Evolutionary conservation across 1,140 invertebrate species (phyloP), one percentile per base, ranked within the genome.

Genomic region (Procambarus virginalis): DNA sequence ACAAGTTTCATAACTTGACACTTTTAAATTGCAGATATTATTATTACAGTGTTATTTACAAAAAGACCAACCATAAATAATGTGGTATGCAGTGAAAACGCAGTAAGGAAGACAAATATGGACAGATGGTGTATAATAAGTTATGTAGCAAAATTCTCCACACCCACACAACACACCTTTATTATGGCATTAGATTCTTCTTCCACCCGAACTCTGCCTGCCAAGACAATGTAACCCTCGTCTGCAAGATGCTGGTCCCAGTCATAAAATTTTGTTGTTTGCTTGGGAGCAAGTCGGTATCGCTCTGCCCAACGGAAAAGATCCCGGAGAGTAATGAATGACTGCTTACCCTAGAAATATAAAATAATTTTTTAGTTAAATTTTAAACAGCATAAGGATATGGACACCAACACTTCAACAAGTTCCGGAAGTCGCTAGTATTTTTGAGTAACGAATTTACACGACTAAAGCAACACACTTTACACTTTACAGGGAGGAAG

Each of bases 211-310:
- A 99, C 98, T 94, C 98, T 96, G 3, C 98, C 98, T 34, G 98
- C 98, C 8, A 99, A 94, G 20, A 99, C 96, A 78, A 99, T 95
- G 93, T 98, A 99, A 0, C 98, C 99, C 95, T 99, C 98, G 93
- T 99, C 98, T 2, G 98, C 98, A 51, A 99, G 95, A 94, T 99
- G 97, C 94, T 99, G 98, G 93, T 98, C 97, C 98, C 98, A 99
- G 94, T 99, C 98, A 93, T 99, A 98, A 86, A 97, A 96, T 45
- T 95, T 94, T 76, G 95, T 93, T n/a, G 94, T 93, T 92, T 93
- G 93, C 93, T 95, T n/a, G 94, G 91, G 94, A 34, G 97, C 97
- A 9, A 96, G 94, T 75, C 96, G 96, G 93, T 99, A 99, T 55
- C 99, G 95, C 93, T 99, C 97, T 1, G 98, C 99, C 99, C 99